Conservation (phyloP, 2,888 invertebrate species). For the Rhamphomyia laevipes region DNA sequence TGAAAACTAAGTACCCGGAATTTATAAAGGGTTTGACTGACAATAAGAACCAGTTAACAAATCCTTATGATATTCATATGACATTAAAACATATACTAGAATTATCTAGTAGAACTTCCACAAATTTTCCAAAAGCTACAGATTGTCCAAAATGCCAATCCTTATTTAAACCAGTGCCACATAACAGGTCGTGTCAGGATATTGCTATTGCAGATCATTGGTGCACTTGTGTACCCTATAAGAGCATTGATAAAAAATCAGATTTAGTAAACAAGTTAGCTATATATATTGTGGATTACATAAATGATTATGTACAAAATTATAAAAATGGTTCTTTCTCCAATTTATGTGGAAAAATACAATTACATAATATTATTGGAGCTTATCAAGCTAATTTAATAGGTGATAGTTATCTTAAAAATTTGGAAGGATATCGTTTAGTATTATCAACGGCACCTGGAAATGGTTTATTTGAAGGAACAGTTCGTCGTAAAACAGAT, state of each 20-base stretch:
- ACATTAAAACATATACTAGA: slow-evolving; percentile 53
- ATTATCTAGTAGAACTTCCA: slow-evolving; percentile 39
- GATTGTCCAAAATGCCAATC: slow-evolving; percentile 57
- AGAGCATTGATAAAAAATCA: slow-evolving; percentile 33
- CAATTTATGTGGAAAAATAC: slow-evolving; percentile 42
- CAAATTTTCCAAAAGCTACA: slow-evolving; percentile 30
- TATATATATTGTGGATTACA: slow-evolving; percentile 26
- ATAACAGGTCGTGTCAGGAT: slow-evolving; percentile 54
- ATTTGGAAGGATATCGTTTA: too few relatives aligned
- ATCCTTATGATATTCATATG: slow-evolving; percentile 64
- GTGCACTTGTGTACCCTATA: slow-evolving; percentile 61
- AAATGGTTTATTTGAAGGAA: too few relatives aligned
- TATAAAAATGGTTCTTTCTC: slow-evolving; percentile 28
- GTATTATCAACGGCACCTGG: too few relatives aligned
- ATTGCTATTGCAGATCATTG: slow-evolving; percentile 58
- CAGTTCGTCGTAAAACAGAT: too few relatives aligned
- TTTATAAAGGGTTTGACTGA: slow-evolving; percentile 44
- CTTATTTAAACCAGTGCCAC: slow-evolving; percentile 46
- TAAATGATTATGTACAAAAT: slow-evolving; percentile 27
- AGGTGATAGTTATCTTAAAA: not conserved
- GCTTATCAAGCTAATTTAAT: slow-evolving; percentile 34
- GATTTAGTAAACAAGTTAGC: slow-evolving; percentile 43
- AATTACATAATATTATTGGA: slow-evolving; percentile 43
- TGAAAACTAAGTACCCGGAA: slow-evolving; percentile 43
- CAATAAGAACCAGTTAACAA: slow-evolving; percentile 56